Evolutionary conservation across 2,797 vertebrate species (phyloP).

Genomic region (Betta splendens): DNA sequence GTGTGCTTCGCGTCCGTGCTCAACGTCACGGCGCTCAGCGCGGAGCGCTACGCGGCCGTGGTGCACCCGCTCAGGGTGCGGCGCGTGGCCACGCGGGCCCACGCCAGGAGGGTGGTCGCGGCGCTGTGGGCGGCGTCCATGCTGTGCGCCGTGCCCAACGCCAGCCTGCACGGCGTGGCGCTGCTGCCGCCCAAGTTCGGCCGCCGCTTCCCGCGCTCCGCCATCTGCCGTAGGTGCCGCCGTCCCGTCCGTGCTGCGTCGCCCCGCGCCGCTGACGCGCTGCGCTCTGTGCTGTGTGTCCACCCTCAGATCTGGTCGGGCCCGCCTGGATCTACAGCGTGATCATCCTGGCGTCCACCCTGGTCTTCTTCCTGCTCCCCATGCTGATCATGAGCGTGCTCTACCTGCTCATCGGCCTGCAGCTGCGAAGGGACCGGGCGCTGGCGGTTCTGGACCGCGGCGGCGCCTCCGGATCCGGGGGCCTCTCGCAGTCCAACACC

Average conservation of each 20-base stretch:
- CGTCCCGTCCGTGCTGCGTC: too few species aligned
- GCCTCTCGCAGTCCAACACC: constrained; percentile 31
- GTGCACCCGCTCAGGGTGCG: constrained; percentile 80
- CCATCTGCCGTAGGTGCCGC: constrained; percentile 70
- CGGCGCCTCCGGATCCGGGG: constrained; percentile 35
- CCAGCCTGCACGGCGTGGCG: constrained; percentile 75
- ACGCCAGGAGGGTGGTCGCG: constrained; percentile 76
- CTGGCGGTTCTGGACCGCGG: constrained; percentile 14
- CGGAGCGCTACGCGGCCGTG: constrained; percentile 80
- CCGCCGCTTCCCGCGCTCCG: constrained; percentile 67
- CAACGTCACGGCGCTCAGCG: constrained; percentile 80
- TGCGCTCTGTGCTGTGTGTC: too few species aligned
- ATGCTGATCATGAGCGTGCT: constrained; percentile 79
- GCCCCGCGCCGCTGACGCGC: too few species aligned
- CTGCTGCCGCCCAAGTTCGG: constrained; percentile 62
- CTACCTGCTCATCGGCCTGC: constrained; percentile 79
- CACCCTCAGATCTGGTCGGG: constrained; percentile 65
- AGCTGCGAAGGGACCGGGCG: constrained; percentile 59
- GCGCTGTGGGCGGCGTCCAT: constrained; percentile 77
- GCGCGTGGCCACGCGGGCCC: constrained; percentile 69
- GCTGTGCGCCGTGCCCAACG: constrained; percentile 81
- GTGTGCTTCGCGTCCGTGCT: constrained; percentile 84
- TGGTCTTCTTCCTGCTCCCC: constrained; percentile 81
- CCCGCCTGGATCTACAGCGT: constrained; percentile 79
- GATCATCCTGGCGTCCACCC: constrained; percentile 76